These are phyloP conservation scores for Rhinichthys osculus DNA, from an alignment of 2,797 vertebrate species.

Conservation along the genomic window DNA sequence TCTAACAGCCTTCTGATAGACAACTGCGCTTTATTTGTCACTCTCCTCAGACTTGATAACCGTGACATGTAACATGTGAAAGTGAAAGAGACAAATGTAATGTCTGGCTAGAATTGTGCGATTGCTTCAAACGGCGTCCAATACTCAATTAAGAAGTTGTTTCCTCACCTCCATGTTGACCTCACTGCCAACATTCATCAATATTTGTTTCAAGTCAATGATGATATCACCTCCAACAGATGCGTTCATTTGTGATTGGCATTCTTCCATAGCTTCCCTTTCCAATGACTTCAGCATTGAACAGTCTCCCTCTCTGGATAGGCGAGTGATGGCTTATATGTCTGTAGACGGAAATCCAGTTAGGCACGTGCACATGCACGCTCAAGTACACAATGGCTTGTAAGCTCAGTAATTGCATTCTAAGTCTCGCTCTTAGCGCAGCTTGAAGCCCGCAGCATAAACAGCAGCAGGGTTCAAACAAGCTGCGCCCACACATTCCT, in stretches of 20 bases:
- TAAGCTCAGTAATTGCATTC: slow-evolving; percentile 45
- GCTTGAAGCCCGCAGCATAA: slow-evolving; percentile 38
- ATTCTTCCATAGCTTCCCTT: slow-evolving; percentile 9
- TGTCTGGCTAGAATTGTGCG: background rate
- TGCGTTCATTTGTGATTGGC: slow-evolving; percentile 38
- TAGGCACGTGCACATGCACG: slow-evolving; percentile 36
- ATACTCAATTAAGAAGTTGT: slow-evolving; percentile 33
- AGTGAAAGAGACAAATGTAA: slow-evolving; percentile 19
- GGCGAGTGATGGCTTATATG: slow-evolving; percentile 24
- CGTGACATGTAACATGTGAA: background rate
- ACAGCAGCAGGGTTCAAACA: slow-evolving; percentile 49
- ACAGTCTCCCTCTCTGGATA: slow-evolving; percentile 40
- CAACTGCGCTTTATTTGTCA: background rate
- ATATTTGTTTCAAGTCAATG: slow-evolving; percentile 30
- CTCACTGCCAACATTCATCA: slow-evolving; percentile 27
- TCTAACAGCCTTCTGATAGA: background rate
- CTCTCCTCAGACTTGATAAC: slow-evolving; percentile 6
- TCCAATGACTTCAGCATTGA: slow-evolving; percentile 42
- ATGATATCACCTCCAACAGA: slow-evolving; percentile 16
- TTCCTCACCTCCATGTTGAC: slow-evolving; percentile 11
- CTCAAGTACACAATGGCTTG: slow-evolving; percentile 49
- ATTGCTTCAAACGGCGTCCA: background rate
- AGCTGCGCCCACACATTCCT: slow-evolving; percentile 30
- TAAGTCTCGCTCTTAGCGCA: slow-evolving; percentile 29
- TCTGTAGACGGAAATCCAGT: slow-evolving; percentile 23